These are phyloP conservation scores for Lathronympha strigana DNA, from an alignment of 2,888 invertebrate genomes.

Conservation along the genomic window DNA sequence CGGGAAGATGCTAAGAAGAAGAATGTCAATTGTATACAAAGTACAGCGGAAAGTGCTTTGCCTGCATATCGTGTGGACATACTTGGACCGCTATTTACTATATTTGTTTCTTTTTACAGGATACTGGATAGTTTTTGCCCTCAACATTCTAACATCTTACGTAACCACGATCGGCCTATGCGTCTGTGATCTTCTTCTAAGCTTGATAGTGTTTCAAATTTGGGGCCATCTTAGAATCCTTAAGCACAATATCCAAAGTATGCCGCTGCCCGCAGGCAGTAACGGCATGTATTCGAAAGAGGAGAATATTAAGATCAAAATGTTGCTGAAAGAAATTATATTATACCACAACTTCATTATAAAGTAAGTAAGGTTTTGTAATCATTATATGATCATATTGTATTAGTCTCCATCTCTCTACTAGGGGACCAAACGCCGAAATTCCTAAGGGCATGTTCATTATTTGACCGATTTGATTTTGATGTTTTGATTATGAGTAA, in stretches of 20 bases:
- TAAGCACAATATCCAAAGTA: slow-evolving; percentile 1
- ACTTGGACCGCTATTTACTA: no score
- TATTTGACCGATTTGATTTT: no score
- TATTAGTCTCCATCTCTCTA: not conserved
- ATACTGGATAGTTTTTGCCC: not conserved
- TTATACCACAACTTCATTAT: slow-evolving; percentile 10
- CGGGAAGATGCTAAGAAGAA: no score
- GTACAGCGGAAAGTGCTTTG: no score
- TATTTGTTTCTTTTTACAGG: not conserved
- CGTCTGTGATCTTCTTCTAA: not conserved
- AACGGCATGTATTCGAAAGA: slow-evolving; percentile 3
- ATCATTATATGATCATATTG: not conserved
- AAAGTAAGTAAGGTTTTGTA: slow-evolving; percentile 9
- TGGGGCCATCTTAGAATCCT: slow-evolving; percentile 1
- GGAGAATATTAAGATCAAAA: not conserved
- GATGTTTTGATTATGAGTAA: no score
- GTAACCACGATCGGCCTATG: not conserved
- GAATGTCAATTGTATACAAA: no score
- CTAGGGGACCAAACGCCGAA: no score
- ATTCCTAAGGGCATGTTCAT: no score
- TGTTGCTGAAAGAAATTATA: slow-evolving; percentile 6
- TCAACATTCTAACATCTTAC: not conserved
- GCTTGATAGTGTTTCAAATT: slow-evolving; percentile 7
- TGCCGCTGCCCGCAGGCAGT: slow-evolving; percentile 7
- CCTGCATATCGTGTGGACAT: not conserved